Conservation (phyloP, 2,113 vertebrate genomes). For the Bothrops jararaca region DNA sequence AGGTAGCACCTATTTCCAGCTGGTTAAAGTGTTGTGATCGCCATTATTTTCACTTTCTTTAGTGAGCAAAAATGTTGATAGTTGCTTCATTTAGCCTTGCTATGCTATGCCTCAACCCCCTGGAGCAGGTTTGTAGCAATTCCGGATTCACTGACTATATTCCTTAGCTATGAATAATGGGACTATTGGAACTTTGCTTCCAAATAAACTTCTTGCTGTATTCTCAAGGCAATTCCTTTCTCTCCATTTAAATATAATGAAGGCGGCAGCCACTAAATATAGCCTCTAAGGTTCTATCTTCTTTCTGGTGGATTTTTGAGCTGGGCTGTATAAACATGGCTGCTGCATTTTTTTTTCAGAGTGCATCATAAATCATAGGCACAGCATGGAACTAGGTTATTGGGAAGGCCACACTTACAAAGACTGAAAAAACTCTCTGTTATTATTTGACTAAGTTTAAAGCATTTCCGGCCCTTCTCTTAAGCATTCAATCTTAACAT, state of each 20-base stretch:
- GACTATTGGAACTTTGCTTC: slow-evolving; percentile 14
- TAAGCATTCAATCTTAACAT: neutral
- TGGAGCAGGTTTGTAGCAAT: neutral
- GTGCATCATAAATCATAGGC: neutral
- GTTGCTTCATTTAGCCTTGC: neutral
- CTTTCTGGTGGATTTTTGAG: slow-evolving; percentile 6
- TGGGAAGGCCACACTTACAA: neutral
- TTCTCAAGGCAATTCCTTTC: slow-evolving; percentile 14
- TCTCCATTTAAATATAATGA: slow-evolving; percentile 19
- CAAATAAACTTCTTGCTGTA: slow-evolving; percentile 1
- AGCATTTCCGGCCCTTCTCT: neutral
- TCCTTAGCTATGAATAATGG: slow-evolving; percentile 18
- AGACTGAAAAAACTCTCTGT: neutral
- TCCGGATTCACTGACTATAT: neutral
- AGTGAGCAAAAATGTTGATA: neutral
- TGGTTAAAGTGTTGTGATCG: neutral
- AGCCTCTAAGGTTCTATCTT: slow-evolving; percentile 2
- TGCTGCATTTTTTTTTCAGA: neutral
- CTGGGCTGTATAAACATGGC: slow-evolving; percentile 5
- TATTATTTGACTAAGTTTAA: neutral
- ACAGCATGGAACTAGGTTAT: neutral
- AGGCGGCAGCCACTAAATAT: slow-evolving; percentile 14
- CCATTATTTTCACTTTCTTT: neutral
- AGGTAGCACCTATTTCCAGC: neutral
- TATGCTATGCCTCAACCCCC: neutral